Percentiles rank a stretch among this genome's conserved stretches.
These are phyloP conservation scores for Artibeus jamaicensis DNA, from an alignment of 2,797 vertebrate genomes.

Conservation along the genomic window DNA sequence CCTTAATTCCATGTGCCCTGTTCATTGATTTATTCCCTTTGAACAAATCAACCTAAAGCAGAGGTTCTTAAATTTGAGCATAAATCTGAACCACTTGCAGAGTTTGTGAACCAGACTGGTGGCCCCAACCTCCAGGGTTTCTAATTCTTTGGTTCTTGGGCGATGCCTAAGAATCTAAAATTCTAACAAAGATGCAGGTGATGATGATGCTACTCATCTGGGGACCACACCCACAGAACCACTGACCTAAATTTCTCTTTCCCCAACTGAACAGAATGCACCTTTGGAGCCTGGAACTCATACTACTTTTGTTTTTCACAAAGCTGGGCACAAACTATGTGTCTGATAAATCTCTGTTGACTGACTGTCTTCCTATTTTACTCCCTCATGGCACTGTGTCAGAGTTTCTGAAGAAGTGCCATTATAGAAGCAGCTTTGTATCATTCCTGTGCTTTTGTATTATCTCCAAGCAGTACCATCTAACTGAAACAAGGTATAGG, in stretches of 20 bases:
- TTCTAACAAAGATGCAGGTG: background rate
- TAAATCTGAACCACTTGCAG: background rate
- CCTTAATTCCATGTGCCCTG: background rate
- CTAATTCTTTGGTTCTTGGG: background rate
- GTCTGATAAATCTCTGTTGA: background rate
- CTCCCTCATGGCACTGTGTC: background rate
- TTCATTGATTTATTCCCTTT: background rate
- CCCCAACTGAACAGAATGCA: background rate
- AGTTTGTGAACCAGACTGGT: background rate
- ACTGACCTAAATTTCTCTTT: background rate
- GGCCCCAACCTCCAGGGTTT: background rate
- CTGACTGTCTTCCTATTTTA: background rate
- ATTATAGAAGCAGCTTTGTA: background rate
- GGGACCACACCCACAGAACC: background rate
- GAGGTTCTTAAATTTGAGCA: background rate
- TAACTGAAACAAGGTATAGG: background rate
- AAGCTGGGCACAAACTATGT: background rate
- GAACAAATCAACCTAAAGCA: background rate
- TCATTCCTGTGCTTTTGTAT: background rate
- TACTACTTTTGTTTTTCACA: background rate
- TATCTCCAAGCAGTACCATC: background rate
- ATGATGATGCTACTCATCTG: background rate
- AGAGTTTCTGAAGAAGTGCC: background rate
- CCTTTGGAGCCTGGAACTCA: background rate
- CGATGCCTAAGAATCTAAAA: background rate